Evolutionary conservation across 2,888 invertebrate genomes (phyloP).

Genomic region (Anoncus sp.): DNA sequence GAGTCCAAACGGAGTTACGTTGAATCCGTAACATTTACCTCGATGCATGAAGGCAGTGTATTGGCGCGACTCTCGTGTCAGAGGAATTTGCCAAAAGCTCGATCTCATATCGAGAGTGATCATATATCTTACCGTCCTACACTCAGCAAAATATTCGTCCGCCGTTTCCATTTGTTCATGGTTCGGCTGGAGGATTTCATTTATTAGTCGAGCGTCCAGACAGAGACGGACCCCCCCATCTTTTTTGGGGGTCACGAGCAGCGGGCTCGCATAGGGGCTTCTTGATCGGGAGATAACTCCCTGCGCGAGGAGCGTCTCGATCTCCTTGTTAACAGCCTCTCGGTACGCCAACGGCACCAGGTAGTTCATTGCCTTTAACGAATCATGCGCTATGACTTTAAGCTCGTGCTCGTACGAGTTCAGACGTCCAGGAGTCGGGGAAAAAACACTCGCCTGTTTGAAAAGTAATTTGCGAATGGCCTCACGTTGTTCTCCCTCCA

Average conservation of each 20-base stretch:
- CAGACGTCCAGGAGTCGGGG: no score
- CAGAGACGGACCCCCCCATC: slow-evolving; percentile 1
- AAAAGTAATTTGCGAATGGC: no score
- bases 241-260: neutral
- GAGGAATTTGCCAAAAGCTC: slow-evolving; percentile 12
- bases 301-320: neutral
- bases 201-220: neutral
- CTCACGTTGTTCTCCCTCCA: no score
- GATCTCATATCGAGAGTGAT: neutral
- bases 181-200: neutral
- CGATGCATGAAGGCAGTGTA: slow-evolving; percentile 8
- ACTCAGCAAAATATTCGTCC: neutral
- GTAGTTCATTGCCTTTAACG: no score
- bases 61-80: neutral
- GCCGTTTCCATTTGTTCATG: no score
- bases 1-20: no score
- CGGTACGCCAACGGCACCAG: no score
- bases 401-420: no score
- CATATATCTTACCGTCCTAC: neutral
- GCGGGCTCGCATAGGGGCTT: neutral
- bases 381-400: no score
- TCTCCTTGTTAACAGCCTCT: no score
- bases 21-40: neutral
- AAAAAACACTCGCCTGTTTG: no score
- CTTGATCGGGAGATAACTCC: neutral